These are phyloP conservation scores for Macropodus opercularis DNA, from an alignment of 2,797 vertebrate species.

Conservation along the genomic window DNA sequence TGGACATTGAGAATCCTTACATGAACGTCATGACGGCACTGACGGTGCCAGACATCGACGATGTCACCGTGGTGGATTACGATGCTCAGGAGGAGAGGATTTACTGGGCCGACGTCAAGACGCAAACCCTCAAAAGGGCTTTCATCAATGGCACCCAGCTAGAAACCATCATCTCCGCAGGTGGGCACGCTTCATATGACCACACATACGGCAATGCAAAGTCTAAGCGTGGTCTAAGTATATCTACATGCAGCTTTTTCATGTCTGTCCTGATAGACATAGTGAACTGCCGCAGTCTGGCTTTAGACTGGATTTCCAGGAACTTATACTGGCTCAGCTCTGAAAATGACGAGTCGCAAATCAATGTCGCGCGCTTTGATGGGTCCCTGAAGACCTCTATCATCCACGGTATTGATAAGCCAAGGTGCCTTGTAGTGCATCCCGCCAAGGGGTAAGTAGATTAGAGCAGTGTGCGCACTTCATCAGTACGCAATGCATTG, in stretches of 20 bases:
- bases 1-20: constrained; percentile 97
- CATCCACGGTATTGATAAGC: constrained; percentile 98
- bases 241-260: constrained; percentile 6
- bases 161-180: constrained; percentile 95
- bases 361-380: constrained; percentile 96
- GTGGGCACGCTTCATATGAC: constrained; percentile 64
- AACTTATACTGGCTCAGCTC: constrained; percentile 99
- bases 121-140: constrained; percentile 94
- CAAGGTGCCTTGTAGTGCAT: constrained; percentile 94
- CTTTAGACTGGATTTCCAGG: constrained; percentile 97
- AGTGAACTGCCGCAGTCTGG: constrained; percentile 93
- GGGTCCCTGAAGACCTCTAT: constrained; percentile 98
- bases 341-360: constrained; percentile 98
- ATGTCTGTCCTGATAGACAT: constrained; percentile 83
- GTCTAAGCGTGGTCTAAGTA: no score
- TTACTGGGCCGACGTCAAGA: constrained; percentile 98
- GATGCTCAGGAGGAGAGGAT: constrained; percentile 92
- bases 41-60: constrained; percentile 96
- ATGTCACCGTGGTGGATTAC: constrained; percentile 96
- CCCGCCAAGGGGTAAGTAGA: constrained; percentile 95
- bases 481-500: constrained; percentile 34
- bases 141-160: constrained; percentile 97
- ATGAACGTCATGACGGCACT: constrained; percentile 98
- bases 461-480: constrained; percentile 58
- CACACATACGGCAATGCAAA: no score